Conservation (phyloP, 2,113 vertebrate species). For the Copsychus sechellarum region DNA sequence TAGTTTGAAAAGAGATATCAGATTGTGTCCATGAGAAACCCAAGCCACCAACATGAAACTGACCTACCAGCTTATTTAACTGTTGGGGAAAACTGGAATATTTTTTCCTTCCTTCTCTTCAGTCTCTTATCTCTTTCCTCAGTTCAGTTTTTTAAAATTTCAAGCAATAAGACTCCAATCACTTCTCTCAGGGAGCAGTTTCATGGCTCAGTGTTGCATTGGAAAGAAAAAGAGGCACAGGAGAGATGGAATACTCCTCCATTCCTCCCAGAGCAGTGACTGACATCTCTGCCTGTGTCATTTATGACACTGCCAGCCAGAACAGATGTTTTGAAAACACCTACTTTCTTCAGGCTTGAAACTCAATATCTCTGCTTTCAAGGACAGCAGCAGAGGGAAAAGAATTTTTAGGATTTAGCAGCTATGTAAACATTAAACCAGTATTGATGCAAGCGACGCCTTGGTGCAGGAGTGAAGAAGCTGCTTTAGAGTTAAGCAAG, state of each 20-base stretch:
- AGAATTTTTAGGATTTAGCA: neutral
- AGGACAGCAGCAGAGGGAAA: neutral
- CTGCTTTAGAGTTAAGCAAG: neutral
- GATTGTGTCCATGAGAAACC: neutral
- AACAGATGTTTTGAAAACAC: neutral
- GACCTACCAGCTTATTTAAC: neutral
- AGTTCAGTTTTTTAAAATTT: neutral
- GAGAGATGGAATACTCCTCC: neutral
- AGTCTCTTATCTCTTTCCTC: neutral
- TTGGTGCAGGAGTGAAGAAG: accelerated
- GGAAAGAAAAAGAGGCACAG: neutral
- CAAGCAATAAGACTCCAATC: neutral
- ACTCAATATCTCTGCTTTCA: neutral
- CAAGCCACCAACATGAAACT: neutral
- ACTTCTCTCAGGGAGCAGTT: neutral
- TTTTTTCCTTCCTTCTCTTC: neutral
- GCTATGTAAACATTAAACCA: neutral
- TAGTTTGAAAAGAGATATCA: neutral
- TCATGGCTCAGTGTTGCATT: neutral
- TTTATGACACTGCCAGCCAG: neutral
- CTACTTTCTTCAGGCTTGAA: neutral
- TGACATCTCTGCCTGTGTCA: neutral
- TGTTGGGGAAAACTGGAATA: neutral
- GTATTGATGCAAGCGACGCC: neutral
- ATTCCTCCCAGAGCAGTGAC: neutral